A percentile compares a stretch with the other conserved stretches of the same genome.
phyloP scores from a whole-genome alignment of 2,888 invertebrate species.

The Drosophila mimica region DNA sequence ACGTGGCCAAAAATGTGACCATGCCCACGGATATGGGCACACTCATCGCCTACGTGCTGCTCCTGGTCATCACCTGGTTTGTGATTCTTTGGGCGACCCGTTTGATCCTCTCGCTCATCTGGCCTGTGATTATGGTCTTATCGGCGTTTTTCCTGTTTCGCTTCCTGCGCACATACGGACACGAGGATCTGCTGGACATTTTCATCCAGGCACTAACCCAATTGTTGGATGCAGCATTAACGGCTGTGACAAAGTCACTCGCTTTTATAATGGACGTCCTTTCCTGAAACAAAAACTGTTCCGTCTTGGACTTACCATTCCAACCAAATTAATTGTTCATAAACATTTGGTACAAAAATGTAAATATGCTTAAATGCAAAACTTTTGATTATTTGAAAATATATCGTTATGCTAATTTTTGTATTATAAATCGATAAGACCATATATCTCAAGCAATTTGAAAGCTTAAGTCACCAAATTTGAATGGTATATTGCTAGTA shows the following conservation, averaged over 20 bases:
- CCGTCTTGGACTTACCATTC: background rate
- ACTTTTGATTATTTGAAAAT: background rate
- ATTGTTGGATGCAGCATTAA: slow-evolving; percentile 12
- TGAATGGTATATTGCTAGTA: no score
- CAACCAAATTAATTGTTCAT: slow-evolving; percentile 20
- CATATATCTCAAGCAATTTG: no score
- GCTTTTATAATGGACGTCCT: background rate
- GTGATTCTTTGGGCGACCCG: slow-evolving; percentile 61
- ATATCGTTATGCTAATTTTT: background rate
- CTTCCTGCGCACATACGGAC: slow-evolving; percentile 17
- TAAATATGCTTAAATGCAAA: background rate
- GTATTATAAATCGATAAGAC: background rate
- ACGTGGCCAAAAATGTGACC: slow-evolving; percentile 63
- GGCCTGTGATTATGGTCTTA: slow-evolving; percentile 68
- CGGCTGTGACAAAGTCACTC: background rate
- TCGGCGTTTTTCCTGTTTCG: slow-evolving; percentile 53
- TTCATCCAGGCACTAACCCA: background rate
- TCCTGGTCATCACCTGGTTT: slow-evolving; percentile 75
- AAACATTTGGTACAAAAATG: background rate
- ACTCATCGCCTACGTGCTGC: slow-evolving; percentile 63
- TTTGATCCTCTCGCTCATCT: slow-evolving; percentile 70
- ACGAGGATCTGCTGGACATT: slow-evolving; percentile 24
- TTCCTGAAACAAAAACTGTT: background rate
- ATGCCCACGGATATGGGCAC: slow-evolving; percentile 63
- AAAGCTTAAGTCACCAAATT: no score